A percentile compares a stretch with the other conserved stretches of the same genome.
Conservation (phyloP, 2,797 vertebrate genomes). For the Malacoctenus gilli region DNA sequence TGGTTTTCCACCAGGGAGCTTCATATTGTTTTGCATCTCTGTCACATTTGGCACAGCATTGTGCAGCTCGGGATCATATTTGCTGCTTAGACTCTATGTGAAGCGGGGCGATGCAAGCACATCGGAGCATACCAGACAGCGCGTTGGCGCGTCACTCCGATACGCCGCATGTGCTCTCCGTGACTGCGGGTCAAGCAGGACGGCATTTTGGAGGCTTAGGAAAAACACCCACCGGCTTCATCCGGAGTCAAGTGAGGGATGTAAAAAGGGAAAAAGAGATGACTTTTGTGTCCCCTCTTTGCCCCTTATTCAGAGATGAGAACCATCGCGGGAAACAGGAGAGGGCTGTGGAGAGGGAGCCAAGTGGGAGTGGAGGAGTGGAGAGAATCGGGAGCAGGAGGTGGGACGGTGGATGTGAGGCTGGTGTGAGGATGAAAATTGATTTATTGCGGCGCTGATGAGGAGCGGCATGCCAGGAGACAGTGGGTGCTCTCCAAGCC, state of each 20-base stretch:
- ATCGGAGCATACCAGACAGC: slow-evolving; percentile 10
- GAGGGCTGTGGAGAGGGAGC: slow-evolving; percentile 46
- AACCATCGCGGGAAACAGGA: slow-evolving; percentile 31
- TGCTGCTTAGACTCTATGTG: neutral
- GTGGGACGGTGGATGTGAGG: slow-evolving; percentile 53
- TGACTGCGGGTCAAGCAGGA: slow-evolving; percentile 27
- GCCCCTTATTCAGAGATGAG: slow-evolving; percentile 31
- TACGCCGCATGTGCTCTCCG: slow-evolving; percentile 1
- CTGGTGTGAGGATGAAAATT: slow-evolving; percentile 79
- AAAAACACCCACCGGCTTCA: slow-evolving; percentile 30
- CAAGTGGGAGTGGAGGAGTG: slow-evolving; percentile 57
- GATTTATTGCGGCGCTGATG: slow-evolving; percentile 85
- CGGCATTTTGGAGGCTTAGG: slow-evolving; percentile 15
- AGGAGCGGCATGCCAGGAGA: slow-evolving; percentile 80
- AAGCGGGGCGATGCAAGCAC: slow-evolving; percentile 1
- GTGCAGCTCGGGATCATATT: slow-evolving; percentile 2
- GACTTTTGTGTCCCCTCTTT: slow-evolving; percentile 23
- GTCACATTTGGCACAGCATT: slow-evolving; percentile 13
- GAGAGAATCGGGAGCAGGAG: slow-evolving; percentile 54
- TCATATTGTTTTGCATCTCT: slow-evolving; percentile 14
- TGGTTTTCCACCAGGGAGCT: slow-evolving; percentile 40
- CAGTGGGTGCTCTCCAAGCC: slow-evolving; percentile 75
- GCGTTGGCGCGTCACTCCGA: neutral
- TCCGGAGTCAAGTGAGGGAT: slow-evolving; percentile 20
- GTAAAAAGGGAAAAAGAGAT: slow-evolving; percentile 10